These are phyloP conservation scores for Poeciliopsis occidentalis DNA, from an alignment of 2,113 vertebrate species.

Conservation along the genomic window DNA sequence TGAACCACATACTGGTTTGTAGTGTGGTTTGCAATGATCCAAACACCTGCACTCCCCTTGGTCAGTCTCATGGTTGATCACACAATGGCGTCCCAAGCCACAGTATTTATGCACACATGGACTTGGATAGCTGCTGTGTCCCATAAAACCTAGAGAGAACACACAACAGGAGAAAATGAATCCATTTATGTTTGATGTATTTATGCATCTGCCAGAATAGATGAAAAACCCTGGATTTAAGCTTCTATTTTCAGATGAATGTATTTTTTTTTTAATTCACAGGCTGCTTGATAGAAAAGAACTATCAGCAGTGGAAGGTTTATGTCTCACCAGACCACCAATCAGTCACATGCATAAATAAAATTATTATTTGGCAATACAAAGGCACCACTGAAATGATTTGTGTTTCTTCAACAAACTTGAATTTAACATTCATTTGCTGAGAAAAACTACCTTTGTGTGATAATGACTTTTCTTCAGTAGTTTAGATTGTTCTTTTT, in stretches of 20 bases:
- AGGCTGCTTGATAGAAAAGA: not conserved
- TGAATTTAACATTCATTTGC: not conserved
- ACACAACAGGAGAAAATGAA: not conserved
- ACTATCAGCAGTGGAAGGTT: not conserved
- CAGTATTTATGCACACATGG: slow-evolving; percentile 95
- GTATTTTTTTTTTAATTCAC: not conserved
- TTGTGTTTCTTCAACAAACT: not conserved
- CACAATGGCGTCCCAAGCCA: slow-evolving; percentile 90
- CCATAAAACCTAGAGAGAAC: slow-evolving; percentile 74
- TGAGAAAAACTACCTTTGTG: not conserved
- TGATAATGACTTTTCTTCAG: not conserved
- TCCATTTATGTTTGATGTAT: not conserved
- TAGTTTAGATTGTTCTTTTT: no score
- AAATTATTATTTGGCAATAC: not conserved
- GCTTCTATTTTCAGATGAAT: not conserved
- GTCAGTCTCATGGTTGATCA: slow-evolving; percentile 79
- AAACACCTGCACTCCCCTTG: slow-evolving; percentile 89
- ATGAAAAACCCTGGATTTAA: not conserved
- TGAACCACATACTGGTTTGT: slow-evolving; percentile 94
- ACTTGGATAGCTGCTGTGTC: slow-evolving; percentile 68
- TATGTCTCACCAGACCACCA: not conserved
- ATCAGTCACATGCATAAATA: not conserved
- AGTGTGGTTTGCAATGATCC: slow-evolving; percentile 89
- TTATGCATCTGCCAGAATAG: not conserved
- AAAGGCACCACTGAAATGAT: not conserved